phyloP scores from a whole-genome alignment of 2,797 vertebrate genomes.

The Malurus splendens region DNA sequence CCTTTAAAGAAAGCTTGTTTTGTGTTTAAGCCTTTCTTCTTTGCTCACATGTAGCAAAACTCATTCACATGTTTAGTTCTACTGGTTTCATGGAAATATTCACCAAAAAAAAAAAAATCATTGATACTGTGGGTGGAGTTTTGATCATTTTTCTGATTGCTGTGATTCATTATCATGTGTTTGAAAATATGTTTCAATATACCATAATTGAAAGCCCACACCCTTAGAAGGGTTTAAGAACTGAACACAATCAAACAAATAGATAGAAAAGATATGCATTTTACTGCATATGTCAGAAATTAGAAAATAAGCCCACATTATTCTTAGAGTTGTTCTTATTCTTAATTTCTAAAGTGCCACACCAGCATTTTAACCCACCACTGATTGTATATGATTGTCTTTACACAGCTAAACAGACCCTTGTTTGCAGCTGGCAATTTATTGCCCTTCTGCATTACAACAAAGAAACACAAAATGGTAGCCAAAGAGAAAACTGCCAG shows the following conservation, averaged over 20 bases:
- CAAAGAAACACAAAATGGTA: conserved; percentile 71
- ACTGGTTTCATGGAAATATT: not conserved
- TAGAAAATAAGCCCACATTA: conserved; percentile 13
- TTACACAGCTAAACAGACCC: conserved; percentile 53
- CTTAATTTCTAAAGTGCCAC: conserved; percentile 45
- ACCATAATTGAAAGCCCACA: not conserved
- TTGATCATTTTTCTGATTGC: not conserved
- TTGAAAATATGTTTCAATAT: not conserved
- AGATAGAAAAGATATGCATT: not conserved
- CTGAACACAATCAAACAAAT: not conserved
- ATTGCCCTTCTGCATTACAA: conserved; percentile 68
- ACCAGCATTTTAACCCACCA: conserved; percentile 50
- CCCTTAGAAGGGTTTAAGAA: not conserved
- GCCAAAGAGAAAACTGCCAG: conserved; percentile 70
- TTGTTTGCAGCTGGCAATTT: conserved; percentile 72
- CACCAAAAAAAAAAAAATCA: not conserved
- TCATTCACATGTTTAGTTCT: not conserved
- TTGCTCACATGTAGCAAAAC: not conserved
- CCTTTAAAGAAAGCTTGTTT: not conserved
- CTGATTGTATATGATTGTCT: conserved; percentile 59
- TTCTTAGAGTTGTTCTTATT: conserved; percentile 39
- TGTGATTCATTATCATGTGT: not conserved
- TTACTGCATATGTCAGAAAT: not conserved
- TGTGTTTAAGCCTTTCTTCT: not conserved
- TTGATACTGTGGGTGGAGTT: not conserved